Evolutionary conservation across 53 echinoderm and acorn worm genomes (phyloP).

Genomic region (Astropecten irregularis): DNA sequence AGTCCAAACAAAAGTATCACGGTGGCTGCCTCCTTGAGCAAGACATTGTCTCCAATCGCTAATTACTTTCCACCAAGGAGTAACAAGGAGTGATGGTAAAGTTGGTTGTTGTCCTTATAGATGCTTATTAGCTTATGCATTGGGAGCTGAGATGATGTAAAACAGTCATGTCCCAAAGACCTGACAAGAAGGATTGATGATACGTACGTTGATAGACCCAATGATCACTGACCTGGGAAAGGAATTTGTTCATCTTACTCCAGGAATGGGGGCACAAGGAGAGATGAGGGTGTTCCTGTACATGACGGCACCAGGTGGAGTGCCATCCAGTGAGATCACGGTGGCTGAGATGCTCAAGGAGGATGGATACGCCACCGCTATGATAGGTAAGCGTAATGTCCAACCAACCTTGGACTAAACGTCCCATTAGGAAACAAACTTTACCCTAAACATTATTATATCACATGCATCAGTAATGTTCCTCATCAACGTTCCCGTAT

Average conservation of each 20-base stretch:
- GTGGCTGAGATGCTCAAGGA: slow-evolving; percentile 40
- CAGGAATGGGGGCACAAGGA: slow-evolving; percentile 3
- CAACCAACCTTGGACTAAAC: too few relatives aligned
- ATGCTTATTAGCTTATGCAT: neutral
- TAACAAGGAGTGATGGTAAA: neutral
- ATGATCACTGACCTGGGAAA: neutral
- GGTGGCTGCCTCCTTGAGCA: too few relatives aligned
- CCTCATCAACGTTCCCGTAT: neutral
- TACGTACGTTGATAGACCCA: neutral
- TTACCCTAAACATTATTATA: neutral
- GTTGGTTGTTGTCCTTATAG: neutral
- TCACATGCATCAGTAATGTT: neutral
- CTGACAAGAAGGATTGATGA: neutral
- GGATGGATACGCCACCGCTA: slow-evolving; percentile 42
- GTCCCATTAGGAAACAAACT: neutral
- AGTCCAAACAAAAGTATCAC: too few relatives aligned
- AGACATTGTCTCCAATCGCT: too few relatives aligned
- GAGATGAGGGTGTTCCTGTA: neutral
- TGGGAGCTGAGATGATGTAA: neutral
- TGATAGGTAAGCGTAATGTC: slow-evolving; percentile 33
- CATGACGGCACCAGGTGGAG: slow-evolving; percentile 21
- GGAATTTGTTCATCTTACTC: neutral
- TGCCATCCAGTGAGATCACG: slow-evolving; percentile 53
- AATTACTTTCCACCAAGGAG: too few relatives aligned
- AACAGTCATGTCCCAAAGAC: neutral